These are phyloP conservation scores for Aleiodes testaceus DNA, from an alignment of 2,888 invertebrate genomes.

Conservation along the genomic window DNA sequence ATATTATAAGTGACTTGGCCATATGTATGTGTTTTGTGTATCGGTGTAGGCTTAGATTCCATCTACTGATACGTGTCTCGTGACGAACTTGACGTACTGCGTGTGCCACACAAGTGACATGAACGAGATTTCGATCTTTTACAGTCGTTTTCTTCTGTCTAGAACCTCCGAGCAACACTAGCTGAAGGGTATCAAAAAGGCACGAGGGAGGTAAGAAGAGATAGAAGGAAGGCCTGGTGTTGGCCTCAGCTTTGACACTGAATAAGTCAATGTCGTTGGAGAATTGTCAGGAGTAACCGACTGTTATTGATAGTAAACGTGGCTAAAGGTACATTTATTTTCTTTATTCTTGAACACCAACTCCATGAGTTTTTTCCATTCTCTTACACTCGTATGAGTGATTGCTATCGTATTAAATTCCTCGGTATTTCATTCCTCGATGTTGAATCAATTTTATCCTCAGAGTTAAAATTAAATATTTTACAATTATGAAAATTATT, in stretches of 20 bases:
- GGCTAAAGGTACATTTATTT: conserved; percentile 27
- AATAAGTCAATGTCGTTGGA: conserved; percentile 55
- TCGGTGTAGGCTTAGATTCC: conserved; percentile 30
- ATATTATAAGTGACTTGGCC: not conserved
- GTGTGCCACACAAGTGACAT: conserved; percentile 44
- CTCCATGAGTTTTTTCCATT: not conserved
- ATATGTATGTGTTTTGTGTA: not conserved
- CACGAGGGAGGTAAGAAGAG: too few species aligned
- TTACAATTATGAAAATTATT: too few species aligned
- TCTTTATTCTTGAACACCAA: conserved; percentile 2
- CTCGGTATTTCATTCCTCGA: not conserved
- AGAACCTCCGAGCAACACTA: not conserved
- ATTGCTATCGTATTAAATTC: not conserved
- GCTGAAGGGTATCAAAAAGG: too few species aligned
- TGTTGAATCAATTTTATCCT: not conserved
- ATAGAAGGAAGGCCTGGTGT: conserved; percentile 33
- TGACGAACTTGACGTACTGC: conserved; percentile 51
- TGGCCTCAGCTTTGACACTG: conserved; percentile 51
- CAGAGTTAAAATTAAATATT: too few species aligned
- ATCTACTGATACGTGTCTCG: conserved; percentile 37
- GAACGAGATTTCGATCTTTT: conserved; percentile 32
- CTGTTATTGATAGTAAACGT: conserved; percentile 41
- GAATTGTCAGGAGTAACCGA: conserved; percentile 41
- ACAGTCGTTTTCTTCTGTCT: too few species aligned
- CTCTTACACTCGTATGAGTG: conserved; percentile 5